These are phyloP conservation scores for Athene cunicularia DNA, from an alignment of 2,113 vertebrate species.

Conservation along the genomic window DNA sequence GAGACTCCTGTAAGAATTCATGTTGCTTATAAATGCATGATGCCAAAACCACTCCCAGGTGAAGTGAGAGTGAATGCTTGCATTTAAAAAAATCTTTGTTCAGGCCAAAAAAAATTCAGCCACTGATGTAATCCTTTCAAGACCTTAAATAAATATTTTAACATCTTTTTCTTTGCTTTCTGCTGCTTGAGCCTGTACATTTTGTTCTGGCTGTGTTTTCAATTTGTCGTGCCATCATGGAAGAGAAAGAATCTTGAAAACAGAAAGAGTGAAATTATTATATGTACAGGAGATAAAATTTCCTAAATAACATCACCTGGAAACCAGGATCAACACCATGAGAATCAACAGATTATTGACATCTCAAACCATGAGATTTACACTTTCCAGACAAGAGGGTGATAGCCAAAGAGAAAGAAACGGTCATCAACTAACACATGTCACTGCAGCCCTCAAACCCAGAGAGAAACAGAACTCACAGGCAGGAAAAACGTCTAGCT, in stretches of 20 bases:
- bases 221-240: not conserved
- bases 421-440: not conserved
- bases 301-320: not conserved
- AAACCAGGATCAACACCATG: not conserved
- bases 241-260: not conserved
- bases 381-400: not conserved
- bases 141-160: not conserved
- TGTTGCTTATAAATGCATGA: not conserved
- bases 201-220: not conserved
- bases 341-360: not conserved
- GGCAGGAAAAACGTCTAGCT: not conserved
- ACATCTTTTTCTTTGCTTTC: not conserved
- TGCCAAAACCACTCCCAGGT: not conserved
- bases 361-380: not conserved
- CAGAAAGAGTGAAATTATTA: not conserved
- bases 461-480: not conserved
- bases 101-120: not conserved
- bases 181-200: not conserved
- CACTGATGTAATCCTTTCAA: not conserved
- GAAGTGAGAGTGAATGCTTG: not conserved
- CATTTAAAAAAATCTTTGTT: not conserved
- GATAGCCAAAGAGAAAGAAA: not conserved
- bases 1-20: not conserved
- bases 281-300: not conserved
- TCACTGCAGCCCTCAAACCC: not conserved